phyloP scores from a whole-genome alignment of 1,140 invertebrate genomes.

The Formica selysi region DNA sequence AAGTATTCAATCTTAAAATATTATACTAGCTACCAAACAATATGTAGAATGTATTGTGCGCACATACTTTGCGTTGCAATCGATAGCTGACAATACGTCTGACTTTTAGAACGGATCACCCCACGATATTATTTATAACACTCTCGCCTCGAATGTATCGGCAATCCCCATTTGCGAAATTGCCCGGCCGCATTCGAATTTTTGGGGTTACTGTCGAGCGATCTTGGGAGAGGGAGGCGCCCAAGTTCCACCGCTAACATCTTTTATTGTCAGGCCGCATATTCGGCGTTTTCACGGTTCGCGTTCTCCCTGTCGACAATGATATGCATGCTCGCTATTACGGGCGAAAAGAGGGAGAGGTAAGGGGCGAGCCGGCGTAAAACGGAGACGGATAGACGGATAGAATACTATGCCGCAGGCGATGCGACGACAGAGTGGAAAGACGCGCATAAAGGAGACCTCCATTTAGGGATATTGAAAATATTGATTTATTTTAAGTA shows the following conservation, averaged over 20 bases:
- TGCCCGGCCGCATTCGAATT: constrained; percentile 62
- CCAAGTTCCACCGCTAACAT: constrained; percentile 66
- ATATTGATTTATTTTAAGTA: constrained; percentile 79
- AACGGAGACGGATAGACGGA: constrained; percentile 63
- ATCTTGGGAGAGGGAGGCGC: constrained; percentile 50
- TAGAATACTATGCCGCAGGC: constrained; percentile 58
- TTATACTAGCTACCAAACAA: neutral
- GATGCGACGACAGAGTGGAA: constrained; percentile 67
- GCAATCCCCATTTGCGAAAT: constrained; percentile 75
- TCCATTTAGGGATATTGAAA: constrained; percentile 80
- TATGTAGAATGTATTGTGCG: no score
- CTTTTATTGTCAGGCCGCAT: constrained; percentile 74
- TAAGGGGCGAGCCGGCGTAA: constrained; percentile 25
- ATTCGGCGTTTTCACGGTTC: constrained; percentile 73
- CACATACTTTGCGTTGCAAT: neutral
- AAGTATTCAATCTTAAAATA: neutral
- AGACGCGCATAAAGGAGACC: constrained; percentile 66
- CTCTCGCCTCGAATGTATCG: constrained; percentile 58
- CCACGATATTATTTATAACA: constrained; percentile 52
- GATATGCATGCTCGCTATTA: constrained; percentile 74
- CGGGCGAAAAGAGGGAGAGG: constrained; percentile 57
- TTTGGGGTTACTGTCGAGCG: constrained; percentile 60
- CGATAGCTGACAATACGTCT: constrained; percentile 39
- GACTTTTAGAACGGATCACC: constrained; percentile 42
- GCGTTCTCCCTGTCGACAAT: constrained; percentile 74